Base-by-base conservation (phyloP, 2,797 vertebrate genomes). In the Lithobates pipiens region DNA sequence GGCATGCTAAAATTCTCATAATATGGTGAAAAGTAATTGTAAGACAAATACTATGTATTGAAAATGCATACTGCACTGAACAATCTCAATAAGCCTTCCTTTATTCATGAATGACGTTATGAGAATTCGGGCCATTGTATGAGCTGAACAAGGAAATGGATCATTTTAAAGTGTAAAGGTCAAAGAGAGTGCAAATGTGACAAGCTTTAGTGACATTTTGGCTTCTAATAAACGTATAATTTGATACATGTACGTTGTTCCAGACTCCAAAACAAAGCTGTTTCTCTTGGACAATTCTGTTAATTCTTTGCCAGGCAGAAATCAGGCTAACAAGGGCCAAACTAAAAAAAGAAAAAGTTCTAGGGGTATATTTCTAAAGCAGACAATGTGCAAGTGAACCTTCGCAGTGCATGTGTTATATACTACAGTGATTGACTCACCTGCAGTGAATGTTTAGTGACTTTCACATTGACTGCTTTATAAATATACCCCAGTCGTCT, bases 91-190 rank as follows among this genome's bases (percentile, higher is more conserved):
- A 65, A 39, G 61, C 34, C 76, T 25, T 13, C 21, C 50, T 72
- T 68, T 72, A 81, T 81, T 81, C 79, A 73, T 82, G 70, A 29
- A 46, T 65, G 71, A 42, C 18, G 54, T 27, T 63, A 67, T 23
- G 61, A 71, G 80, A 74, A 82, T 82, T 75, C 63, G 54, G 42
- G n/a, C 39, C 71, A 82, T 82, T 74, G 70, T 82, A 75, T 32
- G 54, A 74, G 42, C 10, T 65, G 39, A 74, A 79, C 79, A 73
- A 81, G 69, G 32, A 72, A 72, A 6, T 81, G 79, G 69, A 81
- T 73, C 79, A 73, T 81, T 81, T 73, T 73, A 73, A 81, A 81
- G 79, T 73, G 50, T 73, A 82, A 74, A 82, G 70, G 72, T 75
- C 80, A 82, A n/a, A 32, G 39, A 82, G 36, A 82, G 72, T 82